A percentile compares a stretch with the other conserved stretches of the same genome.
phyloP scores from a whole-genome alignment of 2,113 vertebrate genomes.

The Tyrannus savana region DNA sequence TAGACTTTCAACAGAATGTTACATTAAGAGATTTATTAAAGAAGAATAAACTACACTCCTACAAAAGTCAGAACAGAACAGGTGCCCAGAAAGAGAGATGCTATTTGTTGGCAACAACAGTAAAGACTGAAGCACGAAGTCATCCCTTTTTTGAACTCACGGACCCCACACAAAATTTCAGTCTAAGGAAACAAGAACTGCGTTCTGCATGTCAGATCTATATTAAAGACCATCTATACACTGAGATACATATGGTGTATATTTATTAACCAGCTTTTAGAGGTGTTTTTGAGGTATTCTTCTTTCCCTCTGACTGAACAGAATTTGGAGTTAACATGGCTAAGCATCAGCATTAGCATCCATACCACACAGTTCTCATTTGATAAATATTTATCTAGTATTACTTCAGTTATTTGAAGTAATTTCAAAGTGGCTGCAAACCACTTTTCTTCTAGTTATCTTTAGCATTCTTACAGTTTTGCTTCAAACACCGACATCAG shows the following conservation, averaged over 20 bases:
- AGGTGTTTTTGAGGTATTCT: neutral
- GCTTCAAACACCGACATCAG: neutral
- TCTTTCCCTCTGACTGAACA: neutral
- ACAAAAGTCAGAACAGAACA: neutral
- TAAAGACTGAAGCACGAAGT: neutral
- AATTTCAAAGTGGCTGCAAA: neutral
- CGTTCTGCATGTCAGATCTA: neutral
- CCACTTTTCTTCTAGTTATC: neutral
- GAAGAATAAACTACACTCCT: neutral
- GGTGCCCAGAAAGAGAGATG: neutral
- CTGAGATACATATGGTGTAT: neutral
- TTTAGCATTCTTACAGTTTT: neutral
- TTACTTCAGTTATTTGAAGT: neutral
- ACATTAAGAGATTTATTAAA: neutral
- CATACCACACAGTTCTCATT: neutral
- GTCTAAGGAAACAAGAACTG: neutral
- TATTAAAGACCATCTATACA: neutral
- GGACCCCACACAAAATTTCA: neutral
- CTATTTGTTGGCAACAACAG: neutral
- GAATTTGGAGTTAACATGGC: neutral
- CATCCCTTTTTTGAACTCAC: neutral
- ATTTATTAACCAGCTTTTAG: neutral
- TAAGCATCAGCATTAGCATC: neutral
- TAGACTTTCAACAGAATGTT: neutral
- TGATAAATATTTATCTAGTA: neutral